phyloP scores from a whole-genome alignment of 2,888 invertebrate genomes.

The Artemia sinica region DNA sequence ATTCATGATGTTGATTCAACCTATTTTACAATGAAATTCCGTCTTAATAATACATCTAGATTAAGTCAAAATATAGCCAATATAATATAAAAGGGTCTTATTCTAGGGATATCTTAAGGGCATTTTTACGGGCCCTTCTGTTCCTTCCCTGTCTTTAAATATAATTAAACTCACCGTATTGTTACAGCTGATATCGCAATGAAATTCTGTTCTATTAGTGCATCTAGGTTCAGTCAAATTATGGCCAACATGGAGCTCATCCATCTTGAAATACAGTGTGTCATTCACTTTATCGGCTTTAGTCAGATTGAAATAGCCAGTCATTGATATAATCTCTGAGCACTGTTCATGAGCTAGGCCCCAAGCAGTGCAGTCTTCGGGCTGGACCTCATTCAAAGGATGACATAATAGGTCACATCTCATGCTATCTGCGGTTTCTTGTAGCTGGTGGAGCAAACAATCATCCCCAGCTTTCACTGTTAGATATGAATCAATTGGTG shows the following conservation, averaged over 20 bases:
- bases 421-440: not conserved
- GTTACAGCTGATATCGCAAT: not conserved
- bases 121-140: too few relatives aligned
- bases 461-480: not conserved
- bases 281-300: not conserved
- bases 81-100: too few relatives aligned
- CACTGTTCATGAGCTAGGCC: not conserved
- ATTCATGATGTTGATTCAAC: too few relatives aligned
- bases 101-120: too few relatives aligned
- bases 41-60: too few relatives aligned
- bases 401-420: not conserved
- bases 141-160: too few relatives aligned
- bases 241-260: not conserved
- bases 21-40: too few relatives aligned
- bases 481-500: not conserved
- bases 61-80: too few relatives aligned
- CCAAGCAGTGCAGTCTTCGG: not conserved
- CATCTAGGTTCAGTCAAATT: not conserved
- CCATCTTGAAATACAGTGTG: not conserved
- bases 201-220: not conserved
- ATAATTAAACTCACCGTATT: not conserved
- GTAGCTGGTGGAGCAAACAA: not conserved
- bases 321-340: not conserved
- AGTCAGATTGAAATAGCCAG: not conserved
- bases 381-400: not conserved